phyloP scores from a whole-genome alignment of 2,888 invertebrate genomes.

The Andrena chrysosceles region DNA sequence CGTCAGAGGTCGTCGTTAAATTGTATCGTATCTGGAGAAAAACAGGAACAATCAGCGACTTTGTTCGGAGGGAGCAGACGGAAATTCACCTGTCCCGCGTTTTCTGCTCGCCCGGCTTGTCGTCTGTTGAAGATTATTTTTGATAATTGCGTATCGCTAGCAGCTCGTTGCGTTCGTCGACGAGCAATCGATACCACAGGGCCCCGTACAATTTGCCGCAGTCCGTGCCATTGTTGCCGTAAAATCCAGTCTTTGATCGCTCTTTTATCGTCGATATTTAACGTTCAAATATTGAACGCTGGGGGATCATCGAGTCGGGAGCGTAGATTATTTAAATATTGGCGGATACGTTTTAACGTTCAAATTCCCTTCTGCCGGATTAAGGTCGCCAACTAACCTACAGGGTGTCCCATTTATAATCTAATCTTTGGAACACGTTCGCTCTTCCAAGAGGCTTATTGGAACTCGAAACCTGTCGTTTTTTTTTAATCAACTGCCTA shows the following conservation, averaged over 20 bases:
- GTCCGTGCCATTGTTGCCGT: neutral
- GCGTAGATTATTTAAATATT: conserved; percentile 1
- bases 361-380: neutral
- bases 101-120: conserved; percentile 7
- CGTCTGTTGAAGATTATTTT: conserved; percentile 17
- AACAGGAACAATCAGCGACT: neutral
- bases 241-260: conserved; percentile 6
- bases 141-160: conserved; percentile 35
- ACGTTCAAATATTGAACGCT: conserved; percentile 14
- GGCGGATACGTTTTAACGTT: neutral
- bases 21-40: neutral
- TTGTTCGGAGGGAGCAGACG: conserved; percentile 21
- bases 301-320: neutral
- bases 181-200: conserved; percentile 17
- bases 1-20: too few species aligned
- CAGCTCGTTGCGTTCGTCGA: neutral
- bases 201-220: neutral
- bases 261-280: conserved; percentile 10
- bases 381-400: too few species aligned
- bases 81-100: neutral
- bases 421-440: too few species aligned
- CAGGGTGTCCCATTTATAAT: neutral
- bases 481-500: too few species aligned
- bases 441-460: too few species aligned
- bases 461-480: too few species aligned